phyloP scores from a whole-genome alignment of 2,797 vertebrate species.

The Acrossocheilus fasciatus region DNA sequence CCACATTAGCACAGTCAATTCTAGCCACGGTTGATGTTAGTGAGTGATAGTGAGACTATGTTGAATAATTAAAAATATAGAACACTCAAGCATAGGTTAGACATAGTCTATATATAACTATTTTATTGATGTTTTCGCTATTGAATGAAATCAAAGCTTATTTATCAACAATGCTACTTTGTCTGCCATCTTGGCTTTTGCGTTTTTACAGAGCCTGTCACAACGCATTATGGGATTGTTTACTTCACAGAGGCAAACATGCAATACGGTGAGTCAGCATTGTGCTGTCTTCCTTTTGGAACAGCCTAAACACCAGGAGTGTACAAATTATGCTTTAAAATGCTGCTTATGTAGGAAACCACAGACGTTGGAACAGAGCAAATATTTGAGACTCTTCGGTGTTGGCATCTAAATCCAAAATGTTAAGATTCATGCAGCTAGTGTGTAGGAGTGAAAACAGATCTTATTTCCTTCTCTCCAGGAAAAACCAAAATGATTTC shows the following conservation, averaged over 20 bases:
- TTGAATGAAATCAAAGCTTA: background rate
- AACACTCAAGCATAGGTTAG: background rate
- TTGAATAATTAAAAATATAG: background rate
- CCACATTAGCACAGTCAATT: background rate
- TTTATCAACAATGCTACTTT: background rate
- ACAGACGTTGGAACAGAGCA: background rate
- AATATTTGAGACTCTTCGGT: constrained; percentile 24
- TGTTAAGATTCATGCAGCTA: constrained; percentile 12
- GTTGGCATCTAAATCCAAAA: constrained; percentile 17
- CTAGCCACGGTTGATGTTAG: background rate
- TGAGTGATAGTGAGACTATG: background rate
- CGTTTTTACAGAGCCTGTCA: background rate
- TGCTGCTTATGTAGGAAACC: background rate
- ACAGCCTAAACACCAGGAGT: background rate
- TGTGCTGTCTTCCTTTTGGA: background rate
- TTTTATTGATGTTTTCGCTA: background rate
- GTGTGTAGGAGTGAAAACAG: constrained; percentile 28
- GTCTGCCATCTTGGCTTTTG: background rate
- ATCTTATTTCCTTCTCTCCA: constrained; percentile 40
- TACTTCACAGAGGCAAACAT: background rate
- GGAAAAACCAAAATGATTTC: constrained; percentile 47
- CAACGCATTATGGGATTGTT: background rate
- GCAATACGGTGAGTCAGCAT: background rate
- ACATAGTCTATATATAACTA: background rate
- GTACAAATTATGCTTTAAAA: background rate